phyloP scores from a whole-genome alignment of 2,797 vertebrate species.

The Somateria mollissima region DNA sequence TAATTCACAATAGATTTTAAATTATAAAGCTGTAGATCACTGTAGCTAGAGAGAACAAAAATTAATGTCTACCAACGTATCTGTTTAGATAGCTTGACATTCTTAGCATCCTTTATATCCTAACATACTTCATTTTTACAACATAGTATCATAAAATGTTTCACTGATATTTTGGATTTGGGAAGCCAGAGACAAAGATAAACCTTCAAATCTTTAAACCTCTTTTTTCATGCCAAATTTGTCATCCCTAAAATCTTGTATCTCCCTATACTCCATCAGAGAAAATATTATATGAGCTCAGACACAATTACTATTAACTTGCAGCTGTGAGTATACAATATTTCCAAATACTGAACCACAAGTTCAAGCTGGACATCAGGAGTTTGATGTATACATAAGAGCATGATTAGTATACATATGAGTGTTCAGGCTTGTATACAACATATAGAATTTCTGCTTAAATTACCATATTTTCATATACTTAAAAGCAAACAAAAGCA shows the following conservation, averaged over 20 bases:
- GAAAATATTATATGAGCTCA: background rate
- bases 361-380: background rate
- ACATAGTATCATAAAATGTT: background rate
- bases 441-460: background rate
- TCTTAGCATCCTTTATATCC: background rate
- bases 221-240: background rate
- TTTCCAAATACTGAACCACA: background rate
- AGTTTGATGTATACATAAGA: background rate
- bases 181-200: background rate
- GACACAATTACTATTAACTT: background rate
- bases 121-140: background rate
- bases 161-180: background rate
- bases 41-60: background rate
- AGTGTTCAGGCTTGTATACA: background rate
- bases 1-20: background rate
- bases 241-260: background rate
- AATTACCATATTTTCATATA: background rate
- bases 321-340: background rate
- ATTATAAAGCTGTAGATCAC: background rate
- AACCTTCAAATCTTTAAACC: background rate
- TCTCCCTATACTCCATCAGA: background rate
- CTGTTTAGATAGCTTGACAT: background rate
- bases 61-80: background rate
- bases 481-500: background rate
- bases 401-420: background rate